A percentile compares a stretch with the other conserved stretches of the same genome.
Conservation (phyloP, 1,140 invertebrate genomes). For the Melitaea cinxia region DNA sequence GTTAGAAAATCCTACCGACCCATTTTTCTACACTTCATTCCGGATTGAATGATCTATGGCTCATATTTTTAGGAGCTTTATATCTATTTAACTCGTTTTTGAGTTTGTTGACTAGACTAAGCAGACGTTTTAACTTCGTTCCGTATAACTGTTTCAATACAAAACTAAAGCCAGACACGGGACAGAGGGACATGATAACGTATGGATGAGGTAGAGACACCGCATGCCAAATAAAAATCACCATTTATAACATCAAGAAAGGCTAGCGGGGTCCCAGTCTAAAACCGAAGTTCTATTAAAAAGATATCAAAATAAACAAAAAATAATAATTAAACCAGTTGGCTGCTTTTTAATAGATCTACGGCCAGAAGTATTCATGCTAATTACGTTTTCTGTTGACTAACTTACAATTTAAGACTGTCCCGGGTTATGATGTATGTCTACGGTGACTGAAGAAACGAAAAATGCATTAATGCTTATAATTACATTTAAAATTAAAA, state of each 20-base stretch:
- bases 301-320: constrained; percentile 1
- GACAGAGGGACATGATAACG: constrained; percentile 17
- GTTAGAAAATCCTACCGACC: too few species aligned
- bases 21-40: too few species aligned
- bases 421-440: constrained; percentile 47
- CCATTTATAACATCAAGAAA: constrained; percentile 16
- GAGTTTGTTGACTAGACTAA: neutral
- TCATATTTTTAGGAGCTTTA: too few species aligned
- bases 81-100: too few species aligned
- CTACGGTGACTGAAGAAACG: constrained; percentile 50
- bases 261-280: constrained; percentile 28
- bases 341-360: constrained; percentile 27
- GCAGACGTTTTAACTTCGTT: constrained; percentile 33
- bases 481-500: constrained; percentile 24
- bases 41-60: too few species aligned
- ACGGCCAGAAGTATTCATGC: constrained; percentile 37
- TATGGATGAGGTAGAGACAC: constrained; percentile 25
- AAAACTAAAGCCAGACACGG: constrained; percentile 30
- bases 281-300: constrained; percentile 24
- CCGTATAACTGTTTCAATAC: constrained; percentile 15
- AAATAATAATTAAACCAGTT: neutral
- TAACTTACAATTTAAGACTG: constrained; percentile 46
- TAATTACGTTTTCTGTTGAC: constrained; percentile 40
- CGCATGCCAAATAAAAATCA: constrained; percentile 21
- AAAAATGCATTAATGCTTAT: constrained; percentile 45